phyloP scores from a whole-genome alignment of 2,888 invertebrate genomes.

The Melinaea marsaeus region DNA sequence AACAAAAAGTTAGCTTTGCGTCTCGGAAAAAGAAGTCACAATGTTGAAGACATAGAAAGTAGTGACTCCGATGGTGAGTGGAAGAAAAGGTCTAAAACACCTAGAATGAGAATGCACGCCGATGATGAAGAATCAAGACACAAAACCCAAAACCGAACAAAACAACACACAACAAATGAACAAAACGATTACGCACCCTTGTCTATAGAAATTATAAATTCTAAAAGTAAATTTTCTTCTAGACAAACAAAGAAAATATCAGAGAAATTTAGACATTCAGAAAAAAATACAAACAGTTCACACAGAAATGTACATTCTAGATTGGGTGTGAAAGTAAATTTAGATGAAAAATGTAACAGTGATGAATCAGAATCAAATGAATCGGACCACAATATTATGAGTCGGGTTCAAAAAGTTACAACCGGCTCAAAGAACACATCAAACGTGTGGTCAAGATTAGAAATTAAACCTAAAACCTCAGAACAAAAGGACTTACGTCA shows the following conservation, averaged over 20 bases:
- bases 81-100: constrained; percentile 80
- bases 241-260: constrained; percentile 55
- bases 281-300: constrained; percentile 20
- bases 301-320: constrained; percentile 52
- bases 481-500: constrained; percentile 58
- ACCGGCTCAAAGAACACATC: constrained; percentile 54
- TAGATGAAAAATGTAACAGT: constrained; percentile 43
- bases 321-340: constrained; percentile 56
- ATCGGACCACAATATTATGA: constrained; percentile 65
- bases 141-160: constrained; percentile 46
- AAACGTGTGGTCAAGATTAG: constrained; percentile 79
- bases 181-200: constrained; percentile 58
- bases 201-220: constrained; percentile 67
- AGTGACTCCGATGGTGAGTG: constrained; percentile 76
- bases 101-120: constrained; percentile 92
- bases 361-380: constrained; percentile 52
- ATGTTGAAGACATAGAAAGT: constrained; percentile 56
- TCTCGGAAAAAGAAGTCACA: constrained; percentile 55
- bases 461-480: constrained; percentile 45
- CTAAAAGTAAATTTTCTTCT: constrained; percentile 48
- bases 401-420: constrained; percentile 71
- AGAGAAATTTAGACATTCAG: constrained; percentile 56
- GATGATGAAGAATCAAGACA: constrained; percentile 86
- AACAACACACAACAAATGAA: constrained; percentile 34
- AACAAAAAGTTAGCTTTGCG: constrained; percentile 65